Evolutionary conservation across 2,888 invertebrate species (phyloP).

Genomic region (Drosophila parthenogenetica): DNA sequence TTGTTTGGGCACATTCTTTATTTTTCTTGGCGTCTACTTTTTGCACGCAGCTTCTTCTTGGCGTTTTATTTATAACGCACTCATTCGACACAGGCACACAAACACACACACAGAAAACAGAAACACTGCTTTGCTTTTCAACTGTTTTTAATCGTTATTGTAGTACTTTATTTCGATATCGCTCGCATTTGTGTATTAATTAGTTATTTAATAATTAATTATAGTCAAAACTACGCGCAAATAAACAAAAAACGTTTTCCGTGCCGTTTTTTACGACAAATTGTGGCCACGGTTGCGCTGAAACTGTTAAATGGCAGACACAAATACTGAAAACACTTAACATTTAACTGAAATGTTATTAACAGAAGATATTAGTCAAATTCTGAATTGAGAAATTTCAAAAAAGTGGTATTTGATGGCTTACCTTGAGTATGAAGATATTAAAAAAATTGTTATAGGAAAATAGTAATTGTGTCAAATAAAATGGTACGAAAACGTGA

Average conservation of each 20-base stretch:
- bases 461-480: neutral
- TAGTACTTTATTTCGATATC: slow-evolving; percentile 42
- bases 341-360: slow-evolving; percentile 26
- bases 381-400: neutral
- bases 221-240: slow-evolving; percentile 39
- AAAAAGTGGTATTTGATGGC: too few species aligned
- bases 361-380: slow-evolving; percentile 2
- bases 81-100: slow-evolving; percentile 52
- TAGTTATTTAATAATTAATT: slow-evolving; percentile 52
- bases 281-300: slow-evolving; percentile 39
- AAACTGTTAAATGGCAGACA: slow-evolving; percentile 32
- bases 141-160: slow-evolving; percentile 28
- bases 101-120: slow-evolving; percentile 37
- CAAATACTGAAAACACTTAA: slow-evolving; percentile 16
- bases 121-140: slow-evolving; percentile 39
- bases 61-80: slow-evolving; percentile 76
- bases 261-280: slow-evolving; percentile 33
- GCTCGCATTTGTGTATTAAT: slow-evolving; percentile 43
- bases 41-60: slow-evolving; percentile 72
- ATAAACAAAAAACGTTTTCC: slow-evolving; percentile 35
- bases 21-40: slow-evolving; percentile 69
- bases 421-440: too few species aligned
- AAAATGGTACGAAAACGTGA: neutral
- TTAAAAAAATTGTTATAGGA: too few species aligned
- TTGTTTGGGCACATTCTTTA: slow-evolving; percentile 72